Base-by-base conservation (phyloP, 2,888 invertebrate genomes). In the Mythimna vitellina region DNA sequence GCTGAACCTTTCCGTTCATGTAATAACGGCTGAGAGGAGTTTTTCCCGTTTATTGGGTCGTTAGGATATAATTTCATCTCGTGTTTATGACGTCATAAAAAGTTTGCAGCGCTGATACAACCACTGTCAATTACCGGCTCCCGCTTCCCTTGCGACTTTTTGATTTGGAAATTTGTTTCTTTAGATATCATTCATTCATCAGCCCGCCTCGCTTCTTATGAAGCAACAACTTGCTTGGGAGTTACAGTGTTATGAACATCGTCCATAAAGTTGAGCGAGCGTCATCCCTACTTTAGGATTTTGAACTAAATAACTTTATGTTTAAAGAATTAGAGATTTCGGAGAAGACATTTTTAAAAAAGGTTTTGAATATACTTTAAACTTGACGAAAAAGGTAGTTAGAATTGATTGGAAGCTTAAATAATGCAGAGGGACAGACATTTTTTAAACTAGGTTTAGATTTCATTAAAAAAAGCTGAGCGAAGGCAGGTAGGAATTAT, bases 51-150 rank as follows among this genome's bases (percentile, higher is more conserved):
- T 95, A 95, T 95, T 93, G 93, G 93, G 92, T 93, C 94, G 94
- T 95, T 94, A 94, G 93, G 92, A 94, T 94, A 95, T 95, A 94
- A 95, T 95, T 95, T 95, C 94, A 95, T 95, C 94, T 93, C 93
- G 94, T 94, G 95, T 94, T 95, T 95, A 95, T 93, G 94, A 92
- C 88, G 90, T 87, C 88, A 93, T 95, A 95, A 95, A 95, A 95
- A 95, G 92, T 95, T 95, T 94, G 90, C 90, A 93, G 91, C 93
- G 91, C 91, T 91, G 93, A 93, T 93, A 93, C 92, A 92, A 92
- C 92, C 92, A 92, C 93, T 92, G 93, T 92, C 93, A 92, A 92
- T 93, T 93, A 93, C 92, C 86, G 86, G 85, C 75, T 73, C 80
- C 57, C 81, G 80, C 73, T 88, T 89, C 88, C 83, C 85, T 82